A percentile compares a stretch with the other conserved stretches of the same genome.
phyloP scores from a whole-genome alignment of 2,113 vertebrate species.

The Sminthopsis crassicaudata region DNA sequence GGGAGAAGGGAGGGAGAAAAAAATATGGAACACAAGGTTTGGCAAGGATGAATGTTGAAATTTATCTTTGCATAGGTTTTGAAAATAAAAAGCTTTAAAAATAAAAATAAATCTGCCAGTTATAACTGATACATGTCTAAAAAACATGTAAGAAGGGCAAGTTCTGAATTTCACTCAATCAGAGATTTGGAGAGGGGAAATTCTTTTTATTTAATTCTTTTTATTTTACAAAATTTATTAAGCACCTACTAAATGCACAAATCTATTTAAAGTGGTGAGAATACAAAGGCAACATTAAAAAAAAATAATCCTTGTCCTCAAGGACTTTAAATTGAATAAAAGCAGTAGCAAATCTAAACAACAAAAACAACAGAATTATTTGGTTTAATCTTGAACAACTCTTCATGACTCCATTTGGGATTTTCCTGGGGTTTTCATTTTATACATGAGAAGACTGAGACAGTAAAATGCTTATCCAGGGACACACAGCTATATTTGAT shows the following conservation, averaged over 20 bases:
- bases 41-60: no score
- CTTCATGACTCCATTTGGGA: not conserved
- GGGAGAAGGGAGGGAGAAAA: no score
- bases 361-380: no score
- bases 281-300: not conserved
- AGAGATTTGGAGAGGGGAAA: no score
- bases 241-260: not conserved
- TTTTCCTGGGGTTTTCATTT: not conserved
- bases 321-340: not conserved
- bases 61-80: no score
- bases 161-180: no score
- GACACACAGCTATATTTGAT: no score
- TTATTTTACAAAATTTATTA: not conserved
- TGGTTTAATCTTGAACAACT: not conserved
- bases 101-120: not conserved
- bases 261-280: not conserved
- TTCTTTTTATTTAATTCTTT: no score
- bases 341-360: not conserved
- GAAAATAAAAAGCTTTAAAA: no score
- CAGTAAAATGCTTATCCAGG: not conserved
- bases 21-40: no score
- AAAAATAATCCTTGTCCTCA: not conserved
- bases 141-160: no score
- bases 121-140: no score
- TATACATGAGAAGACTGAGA: not conserved